Evolutionary conservation across 2,797 vertebrate genomes (phyloP).

Genomic region (Cichlasoma orientale): DNA sequence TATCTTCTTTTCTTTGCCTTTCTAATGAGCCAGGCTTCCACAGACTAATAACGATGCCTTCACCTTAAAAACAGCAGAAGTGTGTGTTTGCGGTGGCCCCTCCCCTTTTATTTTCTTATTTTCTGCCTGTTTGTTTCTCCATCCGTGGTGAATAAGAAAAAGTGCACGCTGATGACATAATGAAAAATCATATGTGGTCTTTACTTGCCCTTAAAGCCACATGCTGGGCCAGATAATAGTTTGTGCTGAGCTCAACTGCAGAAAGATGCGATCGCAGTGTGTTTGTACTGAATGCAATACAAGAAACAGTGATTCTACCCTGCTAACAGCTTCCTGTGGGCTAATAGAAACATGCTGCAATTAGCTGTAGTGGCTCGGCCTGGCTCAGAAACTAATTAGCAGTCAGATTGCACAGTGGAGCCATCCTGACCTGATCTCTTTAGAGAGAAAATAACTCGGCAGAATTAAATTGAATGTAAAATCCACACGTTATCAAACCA

Average conservation of each 20-base stretch:
- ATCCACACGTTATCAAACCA: neutral
- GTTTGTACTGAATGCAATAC: conserved; percentile 21
- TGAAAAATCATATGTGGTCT: neutral
- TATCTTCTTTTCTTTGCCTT: neutral
- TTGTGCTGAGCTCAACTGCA: conserved; percentile 5
- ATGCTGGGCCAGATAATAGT: neutral
- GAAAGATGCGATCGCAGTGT: neutral
- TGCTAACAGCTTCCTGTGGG: conserved; percentile 27
- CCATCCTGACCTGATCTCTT: neutral
- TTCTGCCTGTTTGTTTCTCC: neutral
- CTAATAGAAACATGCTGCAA: conserved; percentile 59
- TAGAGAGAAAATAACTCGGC: neutral
- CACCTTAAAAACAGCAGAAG: neutral
- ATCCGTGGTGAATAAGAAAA: neutral
- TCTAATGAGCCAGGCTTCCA: neutral
- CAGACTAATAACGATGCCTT: neutral
- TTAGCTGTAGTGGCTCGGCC: conserved; percentile 6
- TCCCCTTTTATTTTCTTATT: neutral
- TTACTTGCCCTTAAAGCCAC: neutral
- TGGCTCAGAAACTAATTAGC: conserved; percentile 6
- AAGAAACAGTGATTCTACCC: neutral
- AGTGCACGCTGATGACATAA: too few relatives aligned
- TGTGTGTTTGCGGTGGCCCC: neutral
- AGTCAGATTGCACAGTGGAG: neutral
- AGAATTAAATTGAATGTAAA: neutral